Percentiles rank a stretch among this genome's conserved stretches.
Conservation (phyloP, 2,797 vertebrate genomes). For the Momotus momota region DNA sequence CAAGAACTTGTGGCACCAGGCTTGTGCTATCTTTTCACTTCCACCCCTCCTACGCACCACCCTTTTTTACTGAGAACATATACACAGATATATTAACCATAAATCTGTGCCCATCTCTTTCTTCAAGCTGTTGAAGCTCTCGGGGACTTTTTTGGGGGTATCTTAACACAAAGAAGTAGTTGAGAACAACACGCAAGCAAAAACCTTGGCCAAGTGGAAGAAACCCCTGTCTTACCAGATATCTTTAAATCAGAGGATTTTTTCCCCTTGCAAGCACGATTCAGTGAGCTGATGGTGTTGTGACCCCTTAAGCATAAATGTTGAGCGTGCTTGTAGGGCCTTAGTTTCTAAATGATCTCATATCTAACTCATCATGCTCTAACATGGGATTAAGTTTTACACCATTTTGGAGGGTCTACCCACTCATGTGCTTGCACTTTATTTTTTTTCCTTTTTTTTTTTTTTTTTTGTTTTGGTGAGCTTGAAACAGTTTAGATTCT, state of each 20-base stretch:
- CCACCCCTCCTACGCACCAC: background rate
- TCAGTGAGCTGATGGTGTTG: background rate
- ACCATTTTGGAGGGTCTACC: background rate
- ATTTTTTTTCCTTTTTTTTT: too few relatives aligned
- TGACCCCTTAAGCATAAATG: background rate
- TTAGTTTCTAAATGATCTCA: background rate
- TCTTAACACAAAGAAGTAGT: background rate
- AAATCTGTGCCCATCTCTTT: background rate
- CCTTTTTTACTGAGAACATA: background rate
- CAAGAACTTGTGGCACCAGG: background rate
- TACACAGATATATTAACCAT: rapidly evolving
- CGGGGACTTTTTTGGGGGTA: rapidly evolving
- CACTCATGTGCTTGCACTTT: background rate
- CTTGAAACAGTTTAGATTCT: background rate
- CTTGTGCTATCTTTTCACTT: background rate
- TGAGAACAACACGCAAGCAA: background rate
- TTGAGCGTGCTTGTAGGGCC: background rate
- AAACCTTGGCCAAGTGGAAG: background rate
- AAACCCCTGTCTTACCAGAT: background rate
- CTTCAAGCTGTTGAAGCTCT: background rate
- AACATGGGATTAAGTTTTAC: background rate
- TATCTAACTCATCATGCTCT: background rate
- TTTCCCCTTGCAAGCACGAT: background rate
- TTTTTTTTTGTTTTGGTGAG: background rate
- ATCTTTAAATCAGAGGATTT: background rate